Percentiles rank a stretch among this genome's conserved stretches.
Evolutionary conservation across 2,113 vertebrate species (phyloP).

Genomic region (Actenoides lindsayi): DNA sequence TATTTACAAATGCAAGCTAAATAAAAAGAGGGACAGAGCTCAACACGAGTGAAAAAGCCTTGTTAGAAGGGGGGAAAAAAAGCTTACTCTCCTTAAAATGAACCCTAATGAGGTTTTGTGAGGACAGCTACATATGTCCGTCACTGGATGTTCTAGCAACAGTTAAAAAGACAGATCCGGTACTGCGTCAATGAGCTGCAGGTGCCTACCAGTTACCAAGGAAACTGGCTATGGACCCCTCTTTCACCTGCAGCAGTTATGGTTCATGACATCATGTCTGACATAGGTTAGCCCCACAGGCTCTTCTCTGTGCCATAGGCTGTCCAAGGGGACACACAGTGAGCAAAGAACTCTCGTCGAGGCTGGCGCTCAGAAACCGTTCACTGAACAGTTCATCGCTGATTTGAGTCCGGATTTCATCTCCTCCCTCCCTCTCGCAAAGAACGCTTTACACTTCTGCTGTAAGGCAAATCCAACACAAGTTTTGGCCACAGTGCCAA

Average conservation of each 20-base stretch:
- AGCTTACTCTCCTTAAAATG: not conserved
- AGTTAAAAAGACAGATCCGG: not conserved
- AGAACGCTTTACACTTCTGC: not conserved
- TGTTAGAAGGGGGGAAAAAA: not conserved
- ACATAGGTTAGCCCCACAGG: not conserved
- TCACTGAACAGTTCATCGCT: not conserved
- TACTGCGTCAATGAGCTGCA: constrained; percentile 22
- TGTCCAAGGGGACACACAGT: not conserved
- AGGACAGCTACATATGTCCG: not conserved
- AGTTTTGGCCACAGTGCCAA: not conserved
- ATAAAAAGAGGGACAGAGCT: not conserved
- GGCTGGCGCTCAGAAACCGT: not conserved
- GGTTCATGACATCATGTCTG: not conserved
- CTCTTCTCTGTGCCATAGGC: not conserved
- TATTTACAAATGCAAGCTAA: not conserved
- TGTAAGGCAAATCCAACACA: not conserved
- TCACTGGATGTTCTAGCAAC: not conserved
- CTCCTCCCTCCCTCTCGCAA: not conserved
- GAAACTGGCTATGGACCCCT: not conserved
- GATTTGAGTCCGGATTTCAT: not conserved
- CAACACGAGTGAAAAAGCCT: not conserved
- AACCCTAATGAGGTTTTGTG: not conserved
- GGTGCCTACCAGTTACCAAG: not conserved
- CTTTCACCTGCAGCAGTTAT: not conserved
- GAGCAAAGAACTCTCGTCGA: not conserved